Evolutionary conservation across 1,140 invertebrate genomes (phyloP).

Genomic region (Leptestheria dahalacensis): DNA sequence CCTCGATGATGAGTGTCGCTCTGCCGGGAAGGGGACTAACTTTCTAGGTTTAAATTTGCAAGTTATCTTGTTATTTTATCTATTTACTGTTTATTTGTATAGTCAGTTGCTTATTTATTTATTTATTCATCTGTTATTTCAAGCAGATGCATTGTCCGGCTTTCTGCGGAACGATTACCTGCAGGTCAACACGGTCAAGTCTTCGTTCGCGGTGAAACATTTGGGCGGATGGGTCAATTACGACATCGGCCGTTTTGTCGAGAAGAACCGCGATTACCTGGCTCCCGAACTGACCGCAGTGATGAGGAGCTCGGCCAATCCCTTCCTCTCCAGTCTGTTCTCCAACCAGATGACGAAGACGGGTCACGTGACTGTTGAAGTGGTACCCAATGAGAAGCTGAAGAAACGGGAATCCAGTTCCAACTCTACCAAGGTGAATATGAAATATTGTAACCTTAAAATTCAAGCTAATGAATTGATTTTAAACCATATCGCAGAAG

Average conservation of each 20-base stretch:
- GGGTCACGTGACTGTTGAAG: constrained; percentile 46
- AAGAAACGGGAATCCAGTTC: constrained; percentile 19
- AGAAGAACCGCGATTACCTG: constrained; percentile 76
- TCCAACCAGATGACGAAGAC: constrained; percentile 70
- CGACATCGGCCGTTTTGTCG: constrained; percentile 58
- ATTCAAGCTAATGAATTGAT: not conserved
- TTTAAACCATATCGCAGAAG: constrained; percentile 33
- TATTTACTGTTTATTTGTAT: constrained; percentile 20
- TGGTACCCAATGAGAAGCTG: constrained; percentile 19
- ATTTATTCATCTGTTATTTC: not conserved
- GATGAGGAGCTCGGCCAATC: constrained; percentile 54
- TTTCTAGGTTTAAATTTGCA: constrained; percentile 18
- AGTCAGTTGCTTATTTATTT: not conserved
- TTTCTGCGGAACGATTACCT: constrained; percentile 23
- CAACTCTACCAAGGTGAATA: constrained; percentile 20
- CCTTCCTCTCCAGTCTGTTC: constrained; percentile 60
- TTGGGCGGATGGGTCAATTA: constrained; percentile 63
- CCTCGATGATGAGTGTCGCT: constrained; percentile 74
- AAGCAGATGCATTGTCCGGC: not conserved
- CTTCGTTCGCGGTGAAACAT: constrained; percentile 53
- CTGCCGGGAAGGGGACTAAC: constrained; percentile 12
- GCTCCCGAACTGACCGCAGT: constrained; percentile 57
- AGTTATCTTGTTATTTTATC: constrained; percentile 18
- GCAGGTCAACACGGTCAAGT: constrained; percentile 16
- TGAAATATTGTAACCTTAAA: not conserved